Base-by-base conservation (phyloP, 2,888 invertebrate species). In the Tenthredo distinguenda region DNA sequence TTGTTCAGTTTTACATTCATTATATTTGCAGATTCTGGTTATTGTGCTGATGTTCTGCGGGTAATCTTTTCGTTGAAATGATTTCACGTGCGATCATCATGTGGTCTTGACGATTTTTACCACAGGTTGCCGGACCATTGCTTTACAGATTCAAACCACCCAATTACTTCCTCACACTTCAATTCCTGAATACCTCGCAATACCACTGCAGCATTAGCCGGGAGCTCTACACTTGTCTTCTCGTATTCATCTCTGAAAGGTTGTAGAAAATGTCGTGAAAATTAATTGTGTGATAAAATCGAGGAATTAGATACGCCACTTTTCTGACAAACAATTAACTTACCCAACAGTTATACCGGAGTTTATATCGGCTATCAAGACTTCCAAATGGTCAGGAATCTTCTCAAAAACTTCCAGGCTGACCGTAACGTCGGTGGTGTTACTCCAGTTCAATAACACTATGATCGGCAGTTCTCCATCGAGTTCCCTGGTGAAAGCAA, bases 401-500 rank as follows among this genome's bases (percentile, higher is more conserved):
- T 58, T 43, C 21, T 47, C 47, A 21, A 77, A 84, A n/a, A 65
- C 62, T 12, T 84, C 76, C 9, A 84, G 15, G 4, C 65, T 65
- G 62, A 43, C 21, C 21, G 31, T 31, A 7, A 18, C 34, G n/a
- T 15, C n/a, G 12, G 65, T 31, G 26, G 65, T 55, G 31, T 85
- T 65, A 15, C 2, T 4, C 84, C 84, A 85, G 68, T 85, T 85
- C 2, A 77, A 18, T 34, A 85, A 43, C 12, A 85, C 77, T 0
- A 65, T 47, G 5, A 85, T 65, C 7, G 84, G 43, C 9, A 62
- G 9, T 6, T 76, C 12, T 31, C 18, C 62, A 74, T 65, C 55
- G 5, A 86, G 21, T 77, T 86, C 87, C 87, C 88, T 87, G 12
- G 85, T 85, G 26, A 88, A 87, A 21, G 85, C 79, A 15, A 88